Base-by-base conservation (phyloP, 1,140 invertebrate species). In the Drosophila baimaii region DNA sequence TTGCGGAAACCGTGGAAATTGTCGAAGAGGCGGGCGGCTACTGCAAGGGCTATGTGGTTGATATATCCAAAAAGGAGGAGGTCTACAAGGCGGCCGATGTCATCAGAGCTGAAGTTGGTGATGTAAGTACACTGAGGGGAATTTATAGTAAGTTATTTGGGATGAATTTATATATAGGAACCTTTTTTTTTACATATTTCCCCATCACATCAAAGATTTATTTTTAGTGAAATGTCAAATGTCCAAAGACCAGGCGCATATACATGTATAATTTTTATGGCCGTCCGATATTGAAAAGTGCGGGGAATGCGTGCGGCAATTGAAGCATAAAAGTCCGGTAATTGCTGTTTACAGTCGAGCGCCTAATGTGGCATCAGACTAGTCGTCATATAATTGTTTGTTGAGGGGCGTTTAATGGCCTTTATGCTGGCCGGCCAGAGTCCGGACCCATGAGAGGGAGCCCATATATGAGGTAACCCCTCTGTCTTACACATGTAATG, bases 71-170 rank as follows among this genome's bases (percentile, higher is more conserved):
- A 35, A 94, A 94, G 68, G 94, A 98, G 25, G 94, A 96, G 69
- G 95, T 99, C 65, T 98, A 99, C 92, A 94, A 94, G 88, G 94
- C 95, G 13, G 97, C 97, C 33, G 95, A 96, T 69, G 93, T 95
- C 91, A 96, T 98, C 5, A 95, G 96, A 83, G 88, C 95, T 75
- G 96, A 98, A 92, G 95, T 98, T 63, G 98, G 98, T 76, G 94
- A 95, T 92, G 96, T 98, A 92, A 94, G 93, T 93, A 79, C 62
- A 77, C 47, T 10, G 15, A 51, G 51, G 2, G 5, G 17, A 17
- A n/a, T n/a, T 49, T 39, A 2, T 21, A 12, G 12, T n/a, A 5
- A 33, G 0, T 21, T 17, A 17, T 15, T 33, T 21, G 1, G 13
- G 1, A 0, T 8, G 1, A 15, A 21, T 19, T 9, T 33, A 2